These are phyloP conservation scores for Cheracebus regulus DNA, from an alignment of 2,797 vertebrate genomes.

Conservation along the genomic window DNA sequence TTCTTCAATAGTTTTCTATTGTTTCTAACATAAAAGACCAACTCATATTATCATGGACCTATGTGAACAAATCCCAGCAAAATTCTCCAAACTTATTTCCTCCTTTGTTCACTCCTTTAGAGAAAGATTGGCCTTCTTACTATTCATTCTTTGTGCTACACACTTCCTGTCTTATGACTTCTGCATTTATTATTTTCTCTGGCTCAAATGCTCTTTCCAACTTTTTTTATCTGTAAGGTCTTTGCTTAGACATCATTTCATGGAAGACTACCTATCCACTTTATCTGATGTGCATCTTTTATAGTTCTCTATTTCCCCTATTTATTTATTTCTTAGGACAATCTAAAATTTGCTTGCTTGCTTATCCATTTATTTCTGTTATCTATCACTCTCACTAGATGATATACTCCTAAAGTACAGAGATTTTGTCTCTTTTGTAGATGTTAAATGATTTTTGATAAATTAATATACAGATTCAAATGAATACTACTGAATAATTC, in stretches of 20 bases:
- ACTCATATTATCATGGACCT: not conserved
- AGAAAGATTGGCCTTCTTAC: not conserved
- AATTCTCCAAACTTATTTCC: not conserved
- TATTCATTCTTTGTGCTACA: not conserved
- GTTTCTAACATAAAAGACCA: not conserved
- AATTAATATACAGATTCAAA: not conserved
- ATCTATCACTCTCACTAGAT: not conserved
- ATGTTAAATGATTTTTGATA: conserved; percentile 13
- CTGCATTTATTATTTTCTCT: not conserved
- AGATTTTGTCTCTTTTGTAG: not conserved
- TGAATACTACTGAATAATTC: not conserved
- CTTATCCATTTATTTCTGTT: not conserved
- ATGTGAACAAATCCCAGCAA: not conserved
- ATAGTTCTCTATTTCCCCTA: not conserved
- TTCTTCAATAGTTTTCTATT: not conserved
- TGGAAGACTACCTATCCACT: not conserved
- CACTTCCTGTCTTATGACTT: not conserved
- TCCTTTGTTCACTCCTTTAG: not conserved
- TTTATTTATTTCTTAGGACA: not conserved
- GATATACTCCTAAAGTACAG: not conserved
- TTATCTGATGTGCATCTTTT: not conserved
- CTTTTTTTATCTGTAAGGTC: not conserved
- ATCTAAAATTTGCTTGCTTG: not conserved
- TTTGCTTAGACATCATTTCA: not conserved
- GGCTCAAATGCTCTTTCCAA: not conserved